Evolutionary conservation across 2,113 vertebrate genomes (phyloP).

Genomic region (Origma solitaria): DNA sequence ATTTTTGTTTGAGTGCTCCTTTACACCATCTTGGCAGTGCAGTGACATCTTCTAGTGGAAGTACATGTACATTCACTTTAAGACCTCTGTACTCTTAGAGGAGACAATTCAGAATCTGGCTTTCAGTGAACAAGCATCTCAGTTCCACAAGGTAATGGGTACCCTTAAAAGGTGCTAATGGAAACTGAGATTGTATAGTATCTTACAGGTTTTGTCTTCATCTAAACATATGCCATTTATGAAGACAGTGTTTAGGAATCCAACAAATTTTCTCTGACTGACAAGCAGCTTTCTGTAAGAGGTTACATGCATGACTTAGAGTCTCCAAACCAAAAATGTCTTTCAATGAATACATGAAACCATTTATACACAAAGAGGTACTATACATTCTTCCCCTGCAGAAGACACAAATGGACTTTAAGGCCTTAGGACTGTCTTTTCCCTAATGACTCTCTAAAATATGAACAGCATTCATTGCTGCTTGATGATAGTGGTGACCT

Average conservation of each 20-base stretch:
- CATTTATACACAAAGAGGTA: background rate
- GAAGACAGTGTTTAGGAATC: background rate
- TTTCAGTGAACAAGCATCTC: background rate
- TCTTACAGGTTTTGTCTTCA: background rate
- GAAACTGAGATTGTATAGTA: background rate
- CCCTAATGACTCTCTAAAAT: conserved; percentile 38
- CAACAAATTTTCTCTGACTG: background rate
- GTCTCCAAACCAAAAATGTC: background rate
- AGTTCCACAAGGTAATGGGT: background rate
- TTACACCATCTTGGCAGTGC: background rate
- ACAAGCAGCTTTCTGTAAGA: background rate
- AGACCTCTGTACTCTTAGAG: background rate
- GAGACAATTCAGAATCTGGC: background rate
- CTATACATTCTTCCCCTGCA: background rate
- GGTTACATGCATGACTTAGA: background rate
- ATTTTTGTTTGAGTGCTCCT: background rate
- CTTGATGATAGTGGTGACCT: conserved; percentile 60
- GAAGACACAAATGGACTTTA: background rate
- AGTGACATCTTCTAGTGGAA: background rate
- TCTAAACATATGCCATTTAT: background rate
- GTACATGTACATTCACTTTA: background rate
- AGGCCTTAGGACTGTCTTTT: background rate
- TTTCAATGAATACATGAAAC: background rate
- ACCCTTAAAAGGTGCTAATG: background rate
- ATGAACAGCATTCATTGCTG: conserved; percentile 50